Conservation (phyloP, 2,113 vertebrate species). For the Labeo rohita region DNA sequence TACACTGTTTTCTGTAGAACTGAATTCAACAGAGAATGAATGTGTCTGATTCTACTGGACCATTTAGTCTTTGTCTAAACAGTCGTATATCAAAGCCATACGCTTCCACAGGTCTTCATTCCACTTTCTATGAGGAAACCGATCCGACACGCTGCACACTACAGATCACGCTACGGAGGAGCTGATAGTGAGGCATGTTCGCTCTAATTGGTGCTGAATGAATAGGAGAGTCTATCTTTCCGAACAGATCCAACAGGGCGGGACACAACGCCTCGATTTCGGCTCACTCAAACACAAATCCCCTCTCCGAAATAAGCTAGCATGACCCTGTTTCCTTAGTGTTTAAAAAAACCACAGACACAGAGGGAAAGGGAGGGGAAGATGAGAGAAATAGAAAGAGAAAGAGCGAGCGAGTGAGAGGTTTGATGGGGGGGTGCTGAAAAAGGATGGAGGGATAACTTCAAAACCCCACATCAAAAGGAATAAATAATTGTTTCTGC, state of each 20-base stretch:
- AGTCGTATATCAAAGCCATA: conserved; percentile 4
- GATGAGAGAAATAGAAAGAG: conserved; percentile 45
- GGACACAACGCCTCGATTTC: conserved; percentile 50
- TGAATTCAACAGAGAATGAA: neutral
- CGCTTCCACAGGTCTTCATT: neutral
- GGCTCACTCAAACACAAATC: conserved; percentile 63
- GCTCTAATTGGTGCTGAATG: conserved; percentile 50
- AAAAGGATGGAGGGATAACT: conserved; percentile 79
- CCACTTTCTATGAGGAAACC: conserved; percentile 9
- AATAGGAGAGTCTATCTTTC: conserved; percentile 44
- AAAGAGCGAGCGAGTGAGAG: conserved; percentile 61
- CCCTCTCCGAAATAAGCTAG: conserved; percentile 63
- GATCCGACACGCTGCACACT: neutral
- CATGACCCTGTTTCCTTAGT: conserved; percentile 77
- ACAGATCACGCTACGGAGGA: conserved; percentile 9
- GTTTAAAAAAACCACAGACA: conserved; percentile 67
- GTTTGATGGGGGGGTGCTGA: conserved; percentile 63
- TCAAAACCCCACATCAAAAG: conserved; percentile 95
- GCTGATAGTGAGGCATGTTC: conserved; percentile 24
- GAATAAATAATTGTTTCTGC: conserved; percentile 99
- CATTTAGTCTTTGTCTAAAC: conserved; percentile 16
- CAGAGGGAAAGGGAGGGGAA: conserved; percentile 50
- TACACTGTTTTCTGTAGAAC: neutral
- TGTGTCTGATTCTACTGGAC: neutral
- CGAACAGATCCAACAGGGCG: conserved; percentile 32